Conservation (phyloP, 2,888 invertebrate species). For the Clanis bilineata region DNA sequence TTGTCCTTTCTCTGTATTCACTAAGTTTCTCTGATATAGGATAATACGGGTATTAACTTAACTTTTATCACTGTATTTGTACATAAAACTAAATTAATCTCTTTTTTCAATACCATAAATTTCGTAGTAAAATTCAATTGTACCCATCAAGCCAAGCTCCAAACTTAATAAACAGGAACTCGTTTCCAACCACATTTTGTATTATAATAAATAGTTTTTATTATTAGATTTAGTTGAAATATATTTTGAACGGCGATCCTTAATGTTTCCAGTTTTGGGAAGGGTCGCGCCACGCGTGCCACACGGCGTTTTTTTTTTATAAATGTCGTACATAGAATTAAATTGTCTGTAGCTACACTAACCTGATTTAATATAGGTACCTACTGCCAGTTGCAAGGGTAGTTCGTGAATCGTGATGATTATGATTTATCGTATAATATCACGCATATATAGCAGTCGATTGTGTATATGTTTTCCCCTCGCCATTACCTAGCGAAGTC, state of each 20-base stretch:
- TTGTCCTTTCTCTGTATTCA: too few relatives aligned
- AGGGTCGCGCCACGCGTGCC: conserved; percentile 7
- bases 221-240: conserved; percentile 9
- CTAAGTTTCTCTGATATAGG: too few relatives aligned
- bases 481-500: too few relatives aligned
- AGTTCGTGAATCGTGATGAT: background rate
- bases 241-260: background rate
- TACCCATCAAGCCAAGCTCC: background rate
- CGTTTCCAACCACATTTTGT: background rate
- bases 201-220: conserved; percentile 6
- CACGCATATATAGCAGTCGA: too few relatives aligned
- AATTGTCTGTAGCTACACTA: background rate
- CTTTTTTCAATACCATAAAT: too few relatives aligned
- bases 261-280: conserved; percentile 4
- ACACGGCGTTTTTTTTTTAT: background rate
- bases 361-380: background rate
- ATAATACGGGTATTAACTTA: too few relatives aligned
- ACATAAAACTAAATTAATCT: too few relatives aligned
- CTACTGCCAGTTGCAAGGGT: background rate
- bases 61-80: too few relatives aligned
- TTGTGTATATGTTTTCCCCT: too few relatives aligned
- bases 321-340: conserved; percentile 5
- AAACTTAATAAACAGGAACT: background rate
- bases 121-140: background rate
- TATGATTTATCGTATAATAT: background rate